phyloP scores from a whole-genome alignment of 2,797 vertebrate species.

The Spondyliosoma cantharus region DNA sequence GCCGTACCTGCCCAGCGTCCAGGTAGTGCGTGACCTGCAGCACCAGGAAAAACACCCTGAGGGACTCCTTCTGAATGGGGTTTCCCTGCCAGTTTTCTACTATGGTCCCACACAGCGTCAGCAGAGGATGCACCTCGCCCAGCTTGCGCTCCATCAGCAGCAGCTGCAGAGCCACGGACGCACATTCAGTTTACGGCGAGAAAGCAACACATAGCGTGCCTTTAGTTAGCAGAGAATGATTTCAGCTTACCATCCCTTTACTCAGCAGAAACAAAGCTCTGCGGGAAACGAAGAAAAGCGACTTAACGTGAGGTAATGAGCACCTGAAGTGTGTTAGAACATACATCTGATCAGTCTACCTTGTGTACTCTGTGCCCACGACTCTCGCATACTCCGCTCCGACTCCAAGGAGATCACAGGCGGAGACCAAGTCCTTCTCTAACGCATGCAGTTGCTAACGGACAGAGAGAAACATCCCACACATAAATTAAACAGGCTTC shows the following conservation, averaged over 20 bases:
- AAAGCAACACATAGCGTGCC: neutral
- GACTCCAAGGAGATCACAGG: conserved; percentile 92
- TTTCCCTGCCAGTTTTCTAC: conserved; percentile 96
- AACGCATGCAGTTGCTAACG: conserved; percentile 92
- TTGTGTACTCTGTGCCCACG: conserved; percentile 94
- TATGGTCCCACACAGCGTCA: conserved; percentile 92
- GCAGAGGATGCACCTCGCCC: conserved; percentile 91
- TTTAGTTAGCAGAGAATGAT: neutral
- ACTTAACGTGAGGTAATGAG: conserved; percentile 1
- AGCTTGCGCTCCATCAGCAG: conserved; percentile 92
- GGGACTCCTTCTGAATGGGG: conserved; percentile 92
- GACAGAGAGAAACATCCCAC: neutral
- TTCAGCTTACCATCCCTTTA: conserved; percentile 90
- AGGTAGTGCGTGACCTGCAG: conserved; percentile 95
- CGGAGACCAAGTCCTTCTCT: conserved; percentile 93
- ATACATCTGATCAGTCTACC: conserved; percentile 72
- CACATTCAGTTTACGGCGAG: neutral
- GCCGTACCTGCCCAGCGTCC: conserved; percentile 91
- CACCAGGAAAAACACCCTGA: conserved; percentile 92
- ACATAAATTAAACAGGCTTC: neutral
- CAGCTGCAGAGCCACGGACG: conserved; percentile 76
- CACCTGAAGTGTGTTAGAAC: neutral
- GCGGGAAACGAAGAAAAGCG: conserved; percentile 37
- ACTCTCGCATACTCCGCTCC: conserved; percentile 93
- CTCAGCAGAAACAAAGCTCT: conserved; percentile 90